A percentile compares a stretch with the other conserved stretches of the same genome.
Conservation (phyloP, 2,113 vertebrate species). For the Rhinichthys klamathensis region DNA sequence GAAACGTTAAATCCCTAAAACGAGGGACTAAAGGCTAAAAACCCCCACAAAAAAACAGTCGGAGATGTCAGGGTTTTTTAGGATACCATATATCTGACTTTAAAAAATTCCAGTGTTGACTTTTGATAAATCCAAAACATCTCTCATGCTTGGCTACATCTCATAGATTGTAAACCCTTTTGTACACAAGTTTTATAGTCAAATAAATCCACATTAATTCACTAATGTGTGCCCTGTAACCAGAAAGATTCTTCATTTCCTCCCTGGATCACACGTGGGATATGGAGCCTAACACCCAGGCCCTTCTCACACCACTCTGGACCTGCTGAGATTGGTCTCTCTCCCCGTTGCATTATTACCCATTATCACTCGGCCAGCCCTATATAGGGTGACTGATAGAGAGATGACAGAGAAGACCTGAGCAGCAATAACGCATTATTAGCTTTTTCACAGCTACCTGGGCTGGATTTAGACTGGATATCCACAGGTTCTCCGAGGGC, state of each 20-base stretch:
- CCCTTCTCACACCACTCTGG: constrained; percentile 70
- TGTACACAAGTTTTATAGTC: not conserved
- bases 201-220: constrained; percentile 1
- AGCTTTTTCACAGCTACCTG: constrained; percentile 77
- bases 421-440: constrained; percentile 83
- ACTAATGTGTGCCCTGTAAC: not conserved
- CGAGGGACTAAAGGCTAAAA: not conserved
- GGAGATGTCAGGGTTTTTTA: not conserved
- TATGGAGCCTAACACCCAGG: constrained; percentile 57
- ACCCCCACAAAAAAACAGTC: too few species aligned
- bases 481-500: constrained; percentile 76
- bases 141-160: not conserved
- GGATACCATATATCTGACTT: not conserved
- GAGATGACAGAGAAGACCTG: constrained; percentile 74
- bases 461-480: constrained; percentile 81
- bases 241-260: constrained; percentile 39
- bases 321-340: constrained; percentile 72
- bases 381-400: constrained; percentile 78
- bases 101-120: not conserved
- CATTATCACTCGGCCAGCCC: constrained; percentile 75
- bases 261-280: constrained; percentile 8
- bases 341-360: constrained; percentile 78
- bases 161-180: not conserved
- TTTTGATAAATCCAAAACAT: not conserved
- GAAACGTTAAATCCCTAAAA: not conserved